These are phyloP conservation scores for Lumbricus terrestris DNA, from an alignment of 2,888 invertebrate genomes.

Conservation along the genomic window DNA sequence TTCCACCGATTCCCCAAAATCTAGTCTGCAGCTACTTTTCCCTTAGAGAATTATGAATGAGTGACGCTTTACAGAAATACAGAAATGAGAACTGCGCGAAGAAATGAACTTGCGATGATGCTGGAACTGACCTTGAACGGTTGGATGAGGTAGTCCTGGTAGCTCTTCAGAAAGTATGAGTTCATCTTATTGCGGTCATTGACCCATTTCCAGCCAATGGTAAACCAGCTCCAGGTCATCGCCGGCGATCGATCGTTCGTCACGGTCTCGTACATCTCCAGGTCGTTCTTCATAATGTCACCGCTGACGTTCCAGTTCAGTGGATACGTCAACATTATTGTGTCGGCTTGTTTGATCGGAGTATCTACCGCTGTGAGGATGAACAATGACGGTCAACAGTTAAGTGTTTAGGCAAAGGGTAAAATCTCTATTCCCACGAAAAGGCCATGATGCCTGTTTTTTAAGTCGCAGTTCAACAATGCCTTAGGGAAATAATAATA, in stretches of 20 bases:
- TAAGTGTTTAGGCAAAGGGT: not conserved
- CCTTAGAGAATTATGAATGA: too few relatives aligned
- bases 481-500: not conserved
- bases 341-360: conserved; percentile 42
- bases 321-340: conserved; percentile 42
- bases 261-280: conserved; percentile 38
- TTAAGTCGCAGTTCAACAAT: not conserved
- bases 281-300: conserved; percentile 42
- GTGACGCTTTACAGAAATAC: too few relatives aligned
- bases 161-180: conserved; percentile 39
- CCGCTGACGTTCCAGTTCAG: conserved; percentile 42
- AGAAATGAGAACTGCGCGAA: not conserved
- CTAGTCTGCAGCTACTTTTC: too few relatives aligned
- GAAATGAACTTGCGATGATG: not conserved
- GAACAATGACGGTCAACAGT: not conserved
- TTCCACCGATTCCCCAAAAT: too few relatives aligned
- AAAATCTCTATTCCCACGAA: not conserved
- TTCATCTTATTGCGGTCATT: conserved; percentile 33
- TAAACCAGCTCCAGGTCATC: conserved; percentile 41
- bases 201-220: conserved; percentile 42
- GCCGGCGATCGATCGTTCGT: conserved; percentile 35
- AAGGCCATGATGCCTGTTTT: too few relatives aligned
- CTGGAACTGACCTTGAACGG: conserved; percentile 40
- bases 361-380: conserved; percentile 28
- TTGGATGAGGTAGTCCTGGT: conserved; percentile 40